Conservation (phyloP, 2,797 vertebrate species). For the Takifugu rubripes region DNA sequence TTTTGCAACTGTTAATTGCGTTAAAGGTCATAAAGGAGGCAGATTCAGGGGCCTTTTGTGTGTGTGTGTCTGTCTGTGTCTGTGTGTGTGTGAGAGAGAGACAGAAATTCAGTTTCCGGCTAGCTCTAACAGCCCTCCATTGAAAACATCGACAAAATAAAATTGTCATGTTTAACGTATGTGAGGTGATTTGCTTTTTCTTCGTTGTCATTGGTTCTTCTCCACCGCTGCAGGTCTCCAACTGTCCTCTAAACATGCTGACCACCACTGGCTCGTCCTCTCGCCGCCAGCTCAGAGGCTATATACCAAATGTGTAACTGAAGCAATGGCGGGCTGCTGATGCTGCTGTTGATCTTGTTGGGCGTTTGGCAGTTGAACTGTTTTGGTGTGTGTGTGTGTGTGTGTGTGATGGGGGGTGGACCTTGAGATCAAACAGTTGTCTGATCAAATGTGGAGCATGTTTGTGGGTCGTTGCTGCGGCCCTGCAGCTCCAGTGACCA, state of each 20-base stretch:
- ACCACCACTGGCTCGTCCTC: constrained; percentile 41
- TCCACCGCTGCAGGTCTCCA: background rate
- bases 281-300: constrained; percentile 34
- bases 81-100: too few relatives aligned
- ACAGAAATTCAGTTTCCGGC: too few relatives aligned
- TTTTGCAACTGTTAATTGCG: constrained; percentile 65
- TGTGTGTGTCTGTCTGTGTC: background rate
- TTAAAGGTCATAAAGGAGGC: constrained; percentile 58
- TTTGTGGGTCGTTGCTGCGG: constrained; percentile 64
- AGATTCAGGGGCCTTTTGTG: background rate
- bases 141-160: too few relatives aligned
- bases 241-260: constrained; percentile 24
- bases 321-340: constrained; percentile 41
- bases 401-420: constrained; percentile 31
- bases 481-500: constrained; percentile 58
- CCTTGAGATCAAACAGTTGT: constrained; percentile 57
- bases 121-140: too few relatives aligned
- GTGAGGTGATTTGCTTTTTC: too few relatives aligned
- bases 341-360: constrained; percentile 54
- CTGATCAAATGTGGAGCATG: constrained; percentile 66
- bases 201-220: background rate
- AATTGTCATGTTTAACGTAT: too few relatives aligned
- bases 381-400: constrained; percentile 52
- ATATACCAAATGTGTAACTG: constrained; percentile 23
- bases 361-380: constrained; percentile 39